Conservation (phyloP, 2,797 vertebrate species). For the Xenopus petersii region DNA sequence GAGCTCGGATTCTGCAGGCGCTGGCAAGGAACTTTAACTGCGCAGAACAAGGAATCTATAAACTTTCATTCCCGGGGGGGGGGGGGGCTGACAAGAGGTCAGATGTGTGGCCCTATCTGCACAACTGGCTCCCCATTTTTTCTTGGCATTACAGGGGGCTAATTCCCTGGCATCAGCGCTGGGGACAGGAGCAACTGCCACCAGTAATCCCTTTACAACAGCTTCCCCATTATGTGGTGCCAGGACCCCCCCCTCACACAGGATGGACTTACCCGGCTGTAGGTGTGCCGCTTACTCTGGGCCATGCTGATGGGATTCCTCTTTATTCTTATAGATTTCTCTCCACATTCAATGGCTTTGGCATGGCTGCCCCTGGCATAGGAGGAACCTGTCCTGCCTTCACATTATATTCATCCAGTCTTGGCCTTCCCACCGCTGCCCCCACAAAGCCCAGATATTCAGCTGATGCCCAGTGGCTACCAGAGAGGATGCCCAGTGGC, state of each 20-base stretch:
- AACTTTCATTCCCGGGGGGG: too few relatives aligned
- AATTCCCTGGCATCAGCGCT: too few relatives aligned
- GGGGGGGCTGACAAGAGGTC: too few relatives aligned
- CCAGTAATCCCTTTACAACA: too few relatives aligned
- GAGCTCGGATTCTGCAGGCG: too few relatives aligned
- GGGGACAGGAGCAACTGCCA: not conserved
- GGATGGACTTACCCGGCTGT: constrained; percentile 81
- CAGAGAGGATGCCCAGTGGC: not conserved
- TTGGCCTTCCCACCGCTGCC: not conserved
- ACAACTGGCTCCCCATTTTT: too few relatives aligned
- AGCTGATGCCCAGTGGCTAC: not conserved
- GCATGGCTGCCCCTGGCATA: not conserved
- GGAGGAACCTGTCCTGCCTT: not conserved
- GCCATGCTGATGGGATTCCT: constrained; percentile 73
- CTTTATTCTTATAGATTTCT: not conserved
- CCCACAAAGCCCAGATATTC: not conserved
- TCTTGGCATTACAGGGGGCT: too few relatives aligned
- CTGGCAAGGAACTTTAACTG: too few relatives aligned
- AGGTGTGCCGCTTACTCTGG: constrained; percentile 80
- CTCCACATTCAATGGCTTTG: not conserved
- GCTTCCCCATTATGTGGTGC: not conserved
- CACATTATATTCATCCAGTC: not conserved
- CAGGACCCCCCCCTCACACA: not conserved
- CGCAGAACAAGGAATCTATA: too few relatives aligned
- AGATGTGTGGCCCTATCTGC: too few relatives aligned